These are phyloP conservation scores for cat (Felis catus) DNA, from an alignment of 2,113 vertebrate species.

Conservation along the genomic window DNA sequence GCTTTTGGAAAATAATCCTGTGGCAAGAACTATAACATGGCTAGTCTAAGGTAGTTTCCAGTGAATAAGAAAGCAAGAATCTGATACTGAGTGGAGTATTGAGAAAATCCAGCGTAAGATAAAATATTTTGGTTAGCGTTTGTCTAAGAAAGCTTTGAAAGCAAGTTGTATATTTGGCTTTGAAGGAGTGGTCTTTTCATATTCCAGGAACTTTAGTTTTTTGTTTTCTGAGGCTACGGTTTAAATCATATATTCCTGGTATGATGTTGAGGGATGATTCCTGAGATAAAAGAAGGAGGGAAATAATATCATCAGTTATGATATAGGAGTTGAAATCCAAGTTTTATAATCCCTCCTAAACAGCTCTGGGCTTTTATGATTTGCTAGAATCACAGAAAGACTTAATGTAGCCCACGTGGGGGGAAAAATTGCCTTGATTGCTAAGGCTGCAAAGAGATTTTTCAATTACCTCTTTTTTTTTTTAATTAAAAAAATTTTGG, in stretches of 20 bases:
- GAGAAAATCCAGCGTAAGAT: conserved; percentile 49
- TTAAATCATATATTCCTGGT: conserved; percentile 62
- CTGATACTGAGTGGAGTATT: conserved; percentile 7
- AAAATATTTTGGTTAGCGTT: conserved; percentile 59
- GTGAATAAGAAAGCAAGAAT: conserved; percentile 69
- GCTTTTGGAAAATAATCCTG: conserved; percentile 41
- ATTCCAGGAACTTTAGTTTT: conserved; percentile 42
- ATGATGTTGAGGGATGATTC: conserved; percentile 38
- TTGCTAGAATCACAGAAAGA: conserved; percentile 53
- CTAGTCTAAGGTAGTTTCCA: conserved; percentile 41
- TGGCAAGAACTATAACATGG: not conserved
- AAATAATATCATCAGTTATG: conserved; percentile 51
- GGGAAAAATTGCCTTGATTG: not conserved
- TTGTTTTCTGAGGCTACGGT: conserved; percentile 45
- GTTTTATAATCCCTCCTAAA: conserved; percentile 61
- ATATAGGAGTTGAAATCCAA: conserved; percentile 56
- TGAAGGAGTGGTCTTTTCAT: conserved; percentile 37
- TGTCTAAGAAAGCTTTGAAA: conserved; percentile 61
- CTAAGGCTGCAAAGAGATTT: conserved; percentile 49
- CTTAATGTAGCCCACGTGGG: not conserved
- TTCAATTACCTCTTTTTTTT: conserved; percentile 52
- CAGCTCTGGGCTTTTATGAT: conserved; percentile 44
- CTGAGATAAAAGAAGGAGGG: conserved; percentile 56
- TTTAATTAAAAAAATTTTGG: conserved; percentile 8
- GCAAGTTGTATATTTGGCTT: conserved; percentile 41